Evolutionary conservation across 92 coral and sea anemone genomes (phyloP), one percentile per base, ranked within the genome.

Genomic region (Porites cylindrica): DNA sequence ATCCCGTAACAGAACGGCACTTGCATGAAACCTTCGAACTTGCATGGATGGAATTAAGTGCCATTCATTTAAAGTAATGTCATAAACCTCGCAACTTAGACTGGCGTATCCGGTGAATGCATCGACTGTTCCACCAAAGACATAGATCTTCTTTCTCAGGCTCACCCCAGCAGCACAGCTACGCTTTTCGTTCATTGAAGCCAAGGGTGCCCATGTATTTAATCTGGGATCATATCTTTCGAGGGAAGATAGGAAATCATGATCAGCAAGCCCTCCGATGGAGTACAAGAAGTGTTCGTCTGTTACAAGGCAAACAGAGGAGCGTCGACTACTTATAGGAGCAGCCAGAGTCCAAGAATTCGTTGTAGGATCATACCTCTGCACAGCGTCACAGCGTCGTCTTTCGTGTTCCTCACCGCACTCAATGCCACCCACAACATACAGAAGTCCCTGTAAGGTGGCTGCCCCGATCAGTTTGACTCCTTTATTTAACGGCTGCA

Each of bases 111-210:
- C 83, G 50, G 96, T 92, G 75, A 91, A 94, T 51, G 93, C 92
- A 72, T 94, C 98, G 6, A 92, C 98, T 13, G 98, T 94, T 19
- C 98, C 98, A 19, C 98, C 98, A 84, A 92, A 90, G 64, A 94
- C 75, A 78, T 87, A 94, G 64, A 94, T 92, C 77, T 82, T 90
- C 14, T 88, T 94, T 75, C 75, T 82, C 29, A 73, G 72, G 78
- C 77, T 64, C 80, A 88, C 88, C 4, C 96, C 98, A 67, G 90
- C 90, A 0, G 95, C 96, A 71, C 98, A 94, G 7, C 98, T 96
- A 4, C 98, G 94, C 76, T 89, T 86, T 66, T 94, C 98, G 18
- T 77, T 61, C 94, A 88, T 94, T 12, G 98, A 88, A 47, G 95
- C 90, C 66, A 94, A 80, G n/a, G 85, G 76, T 52, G 88, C 81